Base-by-base conservation (phyloP, 2,113 vertebrate species). In the Petrocephalus zakoni region DNA sequence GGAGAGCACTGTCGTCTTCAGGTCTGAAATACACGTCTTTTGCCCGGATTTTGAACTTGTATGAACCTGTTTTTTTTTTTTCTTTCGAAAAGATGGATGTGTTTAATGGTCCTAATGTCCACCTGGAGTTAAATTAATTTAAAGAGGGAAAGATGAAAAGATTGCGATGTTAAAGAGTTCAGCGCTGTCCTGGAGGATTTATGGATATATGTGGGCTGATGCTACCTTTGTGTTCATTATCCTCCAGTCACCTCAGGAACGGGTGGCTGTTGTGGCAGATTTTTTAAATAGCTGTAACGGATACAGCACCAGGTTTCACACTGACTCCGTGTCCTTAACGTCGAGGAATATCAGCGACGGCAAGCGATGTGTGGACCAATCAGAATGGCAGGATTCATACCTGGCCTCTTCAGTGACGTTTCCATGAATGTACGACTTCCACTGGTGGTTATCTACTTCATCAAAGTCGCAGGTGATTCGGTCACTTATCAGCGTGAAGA, bases 181-280 rank as follows among this genome's bases (percentile, higher is more conserved):
- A 53, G 46, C 29, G 21, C 49, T 64, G 61, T 85, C 83, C 83
- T 86, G 82, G 2, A 37, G 88, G 83, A 72, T 85, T 89, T 85
- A 86, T 51, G 58, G 94, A 93, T 94, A 94, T 92, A 94, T 93
- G 93, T 95, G 92, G 92, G 92, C 92, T 93, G 95, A 93, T 94
- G 93, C 93, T 92, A 93, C 93, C 93, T 94, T 94, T 95, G 92
- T 96, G 94, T 95, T 95, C 94, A 95, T 95, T 95, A 95, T 95
- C 94, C 93, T 93, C 90, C 93, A 93, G 93, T 94, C 93, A 93
- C 94, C 93, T 93, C 91, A 83, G 95, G 94, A 94, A 96, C 91
- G 91, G 81, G 34, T 42, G 94, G 94, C 95, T 95, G 94, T 94
- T 94, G 94, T 93, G 92, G 91, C 93, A 92, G 91, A 90, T 89